phyloP scores from a whole-genome alignment of 1,140 invertebrate species.

The Drosophila melanica region DNA sequence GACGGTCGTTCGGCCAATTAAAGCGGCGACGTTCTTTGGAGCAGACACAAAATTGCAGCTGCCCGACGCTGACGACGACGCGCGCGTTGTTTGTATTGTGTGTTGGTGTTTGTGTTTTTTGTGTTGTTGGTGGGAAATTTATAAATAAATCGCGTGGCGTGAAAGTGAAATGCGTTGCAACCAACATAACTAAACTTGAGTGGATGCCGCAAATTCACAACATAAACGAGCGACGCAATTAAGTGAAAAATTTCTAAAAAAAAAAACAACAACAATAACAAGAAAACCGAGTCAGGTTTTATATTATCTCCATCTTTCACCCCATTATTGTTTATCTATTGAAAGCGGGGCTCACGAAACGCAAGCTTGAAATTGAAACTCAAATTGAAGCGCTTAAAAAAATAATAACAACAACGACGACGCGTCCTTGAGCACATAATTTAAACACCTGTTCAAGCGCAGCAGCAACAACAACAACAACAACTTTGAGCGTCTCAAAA shows the following conservation, averaged over 20 bases:
- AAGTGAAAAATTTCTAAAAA: conserved; percentile 61
- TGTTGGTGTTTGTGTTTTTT: conserved; percentile 15
- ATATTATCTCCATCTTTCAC: background rate
- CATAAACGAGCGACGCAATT: conserved; percentile 67
- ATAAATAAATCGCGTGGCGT: conserved; percentile 61
- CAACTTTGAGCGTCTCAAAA: background rate
- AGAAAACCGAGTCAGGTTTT: conserved; percentile 35
- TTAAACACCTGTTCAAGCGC: conserved; percentile 66
- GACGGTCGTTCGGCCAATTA: conserved; percentile 24
- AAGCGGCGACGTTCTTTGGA: conserved; percentile 35
- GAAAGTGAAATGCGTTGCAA: conserved; percentile 75
- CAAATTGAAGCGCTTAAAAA: conserved; percentile 12
- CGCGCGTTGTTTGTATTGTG: conserved; percentile 37
- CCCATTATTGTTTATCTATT: conserved; percentile 38
- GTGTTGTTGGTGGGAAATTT: conserved; percentile 45
- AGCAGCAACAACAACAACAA: conserved; percentile 32
- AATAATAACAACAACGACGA: conserved; percentile 9
- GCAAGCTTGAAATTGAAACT: conserved; percentile 34
- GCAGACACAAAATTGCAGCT: conserved; percentile 70
- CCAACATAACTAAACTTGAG: conserved; percentile 42
- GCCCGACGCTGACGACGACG: conserved; percentile 32
- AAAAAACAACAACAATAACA: background rate
- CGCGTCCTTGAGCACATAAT: conserved; percentile 68
- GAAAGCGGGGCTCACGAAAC: conserved; percentile 34
- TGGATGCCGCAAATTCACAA: conserved; percentile 23